Evolutionary conservation across 2,113 vertebrate genomes (phyloP).

Genomic region (Fregata magnificens): DNA sequence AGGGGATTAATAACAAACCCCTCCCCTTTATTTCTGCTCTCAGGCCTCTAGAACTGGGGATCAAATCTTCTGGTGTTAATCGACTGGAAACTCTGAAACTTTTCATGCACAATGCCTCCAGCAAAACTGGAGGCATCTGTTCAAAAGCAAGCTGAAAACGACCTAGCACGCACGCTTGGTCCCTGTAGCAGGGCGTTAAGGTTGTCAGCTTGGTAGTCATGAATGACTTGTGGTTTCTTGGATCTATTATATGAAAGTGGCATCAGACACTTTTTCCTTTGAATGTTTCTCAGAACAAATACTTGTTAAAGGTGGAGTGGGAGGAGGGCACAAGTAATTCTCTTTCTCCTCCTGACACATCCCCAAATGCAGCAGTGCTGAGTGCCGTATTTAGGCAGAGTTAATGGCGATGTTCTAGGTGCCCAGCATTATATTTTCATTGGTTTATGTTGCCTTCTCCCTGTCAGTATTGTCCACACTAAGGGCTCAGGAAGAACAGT

Average conservation of each 20-base stretch:
- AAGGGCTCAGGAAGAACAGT: background rate
- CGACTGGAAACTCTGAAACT: background rate
- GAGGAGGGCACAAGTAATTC: background rate
- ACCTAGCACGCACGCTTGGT: background rate
- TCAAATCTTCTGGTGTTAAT: background rate
- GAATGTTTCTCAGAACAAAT: background rate
- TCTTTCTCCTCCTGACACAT: background rate
- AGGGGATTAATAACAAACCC: background rate
- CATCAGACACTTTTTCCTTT: background rate
- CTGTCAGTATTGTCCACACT: background rate
- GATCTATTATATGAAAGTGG: background rate
- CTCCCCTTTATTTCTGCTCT: background rate
- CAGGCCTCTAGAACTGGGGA: background rate
- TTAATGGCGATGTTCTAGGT: background rate
- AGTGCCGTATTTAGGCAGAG: background rate
- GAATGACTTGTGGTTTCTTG: background rate
- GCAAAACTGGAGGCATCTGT: background rate
- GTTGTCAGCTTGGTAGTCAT: background rate
- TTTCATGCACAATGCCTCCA: background rate
- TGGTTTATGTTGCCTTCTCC: background rate
- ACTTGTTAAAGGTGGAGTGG: background rate
- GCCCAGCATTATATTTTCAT: background rate
- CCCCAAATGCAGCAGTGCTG: background rate
- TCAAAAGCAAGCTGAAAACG: background rate
- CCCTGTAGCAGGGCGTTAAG: background rate